Percentiles rank a stretch among this genome's conserved stretches.
Conservation (phyloP, 2,888 invertebrate species). For the Diarsia brunnea region DNA sequence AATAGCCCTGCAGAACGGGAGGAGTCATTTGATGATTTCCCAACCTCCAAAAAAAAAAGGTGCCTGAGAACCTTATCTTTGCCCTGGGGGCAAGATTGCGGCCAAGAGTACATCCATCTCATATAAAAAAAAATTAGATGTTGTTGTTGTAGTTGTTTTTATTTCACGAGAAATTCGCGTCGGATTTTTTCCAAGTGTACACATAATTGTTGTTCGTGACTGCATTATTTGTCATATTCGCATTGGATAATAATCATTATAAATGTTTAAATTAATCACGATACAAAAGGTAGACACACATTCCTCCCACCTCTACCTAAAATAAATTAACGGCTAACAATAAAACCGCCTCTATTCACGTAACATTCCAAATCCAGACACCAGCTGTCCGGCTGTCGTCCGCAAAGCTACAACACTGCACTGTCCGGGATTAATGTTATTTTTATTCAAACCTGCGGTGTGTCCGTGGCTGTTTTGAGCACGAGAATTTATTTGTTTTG, state of each 20-base stretch:
- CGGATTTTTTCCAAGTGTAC: too few relatives aligned
- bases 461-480: slow-evolving; percentile 17
- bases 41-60: too few relatives aligned
- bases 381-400: slow-evolving; percentile 58
- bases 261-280: slow-evolving; percentile 22
- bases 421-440: slow-evolving; percentile 54
- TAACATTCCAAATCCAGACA: slow-evolving; percentile 34
- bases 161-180: too few relatives aligned
- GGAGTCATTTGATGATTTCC: too few relatives aligned
- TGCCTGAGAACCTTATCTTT: too few relatives aligned
- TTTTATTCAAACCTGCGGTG: slow-evolving; percentile 49
- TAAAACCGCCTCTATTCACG: slow-evolving; percentile 40
- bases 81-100: too few relatives aligned
- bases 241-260: neutral
- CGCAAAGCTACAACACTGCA: slow-evolving; percentile 50
- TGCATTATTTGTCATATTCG: neutral
- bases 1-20: too few relatives aligned
- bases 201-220: too few relatives aligned
- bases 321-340: slow-evolving; percentile 37
- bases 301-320: slow-evolving; percentile 22
- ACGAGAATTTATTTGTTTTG: slow-evolving; percentile 25
- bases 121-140: too few relatives aligned
- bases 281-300: slow-evolving; percentile 19
- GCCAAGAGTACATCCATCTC: too few relatives aligned
- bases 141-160: too few relatives aligned